Evolutionary conservation across 2,888 invertebrate species (phyloP).

Genomic region (Eutolmus rufibarbis): DNA sequence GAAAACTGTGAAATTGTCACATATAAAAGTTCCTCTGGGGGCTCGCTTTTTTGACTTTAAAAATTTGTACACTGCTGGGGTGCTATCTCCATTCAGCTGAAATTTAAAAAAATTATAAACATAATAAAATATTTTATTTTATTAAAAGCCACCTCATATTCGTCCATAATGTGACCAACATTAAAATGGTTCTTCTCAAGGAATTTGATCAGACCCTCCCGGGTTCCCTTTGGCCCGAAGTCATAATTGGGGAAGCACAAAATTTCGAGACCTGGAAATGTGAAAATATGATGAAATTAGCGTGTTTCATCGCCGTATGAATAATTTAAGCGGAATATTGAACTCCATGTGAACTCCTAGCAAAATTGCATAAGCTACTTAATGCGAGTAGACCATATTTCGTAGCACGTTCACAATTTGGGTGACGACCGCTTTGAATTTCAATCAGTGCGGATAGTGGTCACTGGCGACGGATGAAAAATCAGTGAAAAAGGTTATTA

Average conservation of each 20-base stretch:
- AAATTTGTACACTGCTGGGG: not conserved
- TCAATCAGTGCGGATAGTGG: not conserved
- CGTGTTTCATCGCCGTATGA: not conserved
- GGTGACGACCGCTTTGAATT: not conserved
- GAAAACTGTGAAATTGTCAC: not conserved
- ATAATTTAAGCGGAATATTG: not conserved
- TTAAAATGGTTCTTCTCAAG: not conserved
- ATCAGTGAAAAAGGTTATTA: not conserved
- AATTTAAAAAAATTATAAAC: not conserved
- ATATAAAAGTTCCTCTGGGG: not conserved
- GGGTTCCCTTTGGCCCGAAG: not conserved
- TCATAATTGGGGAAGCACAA: not conserved
- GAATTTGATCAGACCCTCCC: not conserved
- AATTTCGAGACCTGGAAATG: not conserved
- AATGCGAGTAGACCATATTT: not conserved
- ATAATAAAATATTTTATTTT: not conserved
- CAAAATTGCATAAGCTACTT: not conserved
- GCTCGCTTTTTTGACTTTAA: not conserved
- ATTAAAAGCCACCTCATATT: not conserved
- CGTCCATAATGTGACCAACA: constrained; percentile 2
- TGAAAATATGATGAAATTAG: not conserved
- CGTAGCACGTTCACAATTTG: not conserved
- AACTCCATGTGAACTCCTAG: not conserved
- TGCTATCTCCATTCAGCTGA: not conserved
- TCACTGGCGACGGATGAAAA: not conserved